A percentile compares a stretch with the other conserved stretches of the same genome.
Conservation (phyloP, 2,113 vertebrate species). For the Apistogramma diplotaenia region DNA sequence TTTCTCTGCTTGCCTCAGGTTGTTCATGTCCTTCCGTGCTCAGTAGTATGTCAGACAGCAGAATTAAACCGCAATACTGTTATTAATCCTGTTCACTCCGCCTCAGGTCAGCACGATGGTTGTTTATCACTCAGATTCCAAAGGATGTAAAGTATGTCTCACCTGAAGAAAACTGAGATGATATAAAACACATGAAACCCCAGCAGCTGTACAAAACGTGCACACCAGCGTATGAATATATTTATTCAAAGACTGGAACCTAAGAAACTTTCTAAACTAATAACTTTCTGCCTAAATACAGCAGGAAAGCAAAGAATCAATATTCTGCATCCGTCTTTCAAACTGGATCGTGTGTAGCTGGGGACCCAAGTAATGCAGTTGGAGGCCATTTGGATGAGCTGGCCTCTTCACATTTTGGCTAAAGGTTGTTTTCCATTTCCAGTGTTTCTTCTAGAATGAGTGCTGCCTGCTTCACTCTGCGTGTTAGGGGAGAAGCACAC, state of each 20-base stretch:
- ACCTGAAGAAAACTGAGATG: not conserved
- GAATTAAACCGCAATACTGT: not conserved
- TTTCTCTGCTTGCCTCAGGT: not conserved
- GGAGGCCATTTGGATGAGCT: too few species aligned
- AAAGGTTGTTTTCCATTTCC: too few species aligned
- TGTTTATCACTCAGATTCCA: slow-evolving; percentile 17
- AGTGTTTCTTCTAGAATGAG: too few species aligned
- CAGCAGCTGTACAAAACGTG: not conserved
- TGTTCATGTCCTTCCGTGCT: slow-evolving; percentile 28
- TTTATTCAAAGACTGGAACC: not conserved
- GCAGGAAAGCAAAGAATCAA: not conserved
- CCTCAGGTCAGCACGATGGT: not conserved
- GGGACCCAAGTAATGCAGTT: too few species aligned
- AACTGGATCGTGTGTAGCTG: too few species aligned
- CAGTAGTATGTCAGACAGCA: not conserved
- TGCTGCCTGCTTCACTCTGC: not conserved
- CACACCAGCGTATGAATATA: not conserved
- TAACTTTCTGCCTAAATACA: not conserved
- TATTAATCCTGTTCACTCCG: not conserved
- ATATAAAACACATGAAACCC: not conserved
- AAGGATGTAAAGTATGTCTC: slow-evolving; percentile 9
- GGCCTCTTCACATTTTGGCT: too few species aligned
- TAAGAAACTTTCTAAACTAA: not conserved
- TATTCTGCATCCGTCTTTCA: too few species aligned
- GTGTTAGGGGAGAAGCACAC: too few species aligned